These are phyloP conservation scores for Cinclus cinclus DNA, from an alignment of 2,113 vertebrate species.

Conservation along the genomic window DNA sequence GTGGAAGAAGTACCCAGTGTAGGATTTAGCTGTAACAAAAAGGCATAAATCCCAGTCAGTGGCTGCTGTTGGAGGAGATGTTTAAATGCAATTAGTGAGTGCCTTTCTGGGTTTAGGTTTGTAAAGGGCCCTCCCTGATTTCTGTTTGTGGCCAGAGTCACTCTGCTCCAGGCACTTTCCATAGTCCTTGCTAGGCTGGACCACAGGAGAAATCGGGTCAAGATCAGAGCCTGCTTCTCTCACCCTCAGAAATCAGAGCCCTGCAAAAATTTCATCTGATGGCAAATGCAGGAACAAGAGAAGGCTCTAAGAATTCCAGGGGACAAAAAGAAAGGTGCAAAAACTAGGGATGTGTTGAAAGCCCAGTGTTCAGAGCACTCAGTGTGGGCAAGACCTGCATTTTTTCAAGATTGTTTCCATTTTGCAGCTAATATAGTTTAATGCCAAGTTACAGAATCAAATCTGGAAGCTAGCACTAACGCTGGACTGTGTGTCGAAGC, in stretches of 20 bases:
- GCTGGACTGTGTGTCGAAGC: background rate
- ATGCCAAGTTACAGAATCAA: background rate
- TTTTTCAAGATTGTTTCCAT: background rate
- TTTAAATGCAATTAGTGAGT: background rate
- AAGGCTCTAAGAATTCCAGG: background rate
- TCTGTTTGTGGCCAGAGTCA: background rate
- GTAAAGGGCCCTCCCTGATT: background rate
- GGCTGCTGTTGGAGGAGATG: background rate
- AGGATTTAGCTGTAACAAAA: background rate
- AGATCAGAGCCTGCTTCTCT: background rate
- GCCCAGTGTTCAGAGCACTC: background rate
- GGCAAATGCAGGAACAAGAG: background rate
- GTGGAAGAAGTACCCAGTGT: background rate
- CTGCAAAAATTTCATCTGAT: background rate
- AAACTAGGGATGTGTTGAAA: background rate
- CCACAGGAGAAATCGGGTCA: background rate
- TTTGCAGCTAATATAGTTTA: background rate
- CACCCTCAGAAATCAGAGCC: background rate
- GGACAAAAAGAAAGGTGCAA: background rate
- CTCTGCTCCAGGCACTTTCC: background rate
- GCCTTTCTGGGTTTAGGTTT: background rate
- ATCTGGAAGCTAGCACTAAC: background rate
- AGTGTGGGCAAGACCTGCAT: background rate
- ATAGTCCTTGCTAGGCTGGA: background rate
- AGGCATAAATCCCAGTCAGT: background rate